These are phyloP conservation scores for Leptopterna dolabrata DNA, from an alignment of 2,888 invertebrate genomes.

Conservation along the genomic window DNA sequence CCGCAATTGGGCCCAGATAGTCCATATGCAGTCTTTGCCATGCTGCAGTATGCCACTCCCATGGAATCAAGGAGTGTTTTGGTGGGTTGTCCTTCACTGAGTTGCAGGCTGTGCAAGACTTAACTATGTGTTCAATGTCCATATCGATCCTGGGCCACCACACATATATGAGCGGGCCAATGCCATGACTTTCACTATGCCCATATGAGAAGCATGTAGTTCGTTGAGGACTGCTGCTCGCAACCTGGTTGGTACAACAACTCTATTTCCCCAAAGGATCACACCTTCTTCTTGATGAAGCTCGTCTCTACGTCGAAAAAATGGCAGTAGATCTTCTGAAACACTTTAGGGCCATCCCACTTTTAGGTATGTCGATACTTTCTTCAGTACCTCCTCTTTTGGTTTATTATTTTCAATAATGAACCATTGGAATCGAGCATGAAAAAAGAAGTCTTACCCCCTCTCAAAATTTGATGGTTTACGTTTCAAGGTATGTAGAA, in stretches of 20 bases:
- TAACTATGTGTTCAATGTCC: background rate
- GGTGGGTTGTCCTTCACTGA: background rate
- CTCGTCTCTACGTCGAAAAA: background rate
- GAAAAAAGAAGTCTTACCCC: too few species aligned
- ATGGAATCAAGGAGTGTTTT: slow-evolving; percentile 44
- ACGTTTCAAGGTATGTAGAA: too few species aligned
- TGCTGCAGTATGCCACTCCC: slow-evolving; percentile 58
- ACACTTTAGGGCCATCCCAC: background rate
- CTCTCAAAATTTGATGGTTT: too few species aligned
- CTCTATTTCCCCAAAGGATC: background rate
- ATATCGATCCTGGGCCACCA: background rate
- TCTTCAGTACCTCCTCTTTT: background rate
- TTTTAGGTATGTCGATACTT: background rate
- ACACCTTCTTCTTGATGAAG: background rate
- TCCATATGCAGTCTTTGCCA: slow-evolving; percentile 62
- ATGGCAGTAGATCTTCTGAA: background rate
- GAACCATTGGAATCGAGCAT: too few species aligned
- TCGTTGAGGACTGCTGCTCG: background rate
- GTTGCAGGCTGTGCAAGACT: background rate
- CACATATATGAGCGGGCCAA: background rate
- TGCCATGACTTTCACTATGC: slow-evolving; percentile 60
- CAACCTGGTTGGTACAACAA: background rate
- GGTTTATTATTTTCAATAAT: too few species aligned
- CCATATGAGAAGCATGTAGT: slow-evolving; percentile 58
- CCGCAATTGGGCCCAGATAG: slow-evolving; percentile 56